phyloP scores from a whole-genome alignment of 1,140 invertebrate genomes.

The Neoseiulus cucumeris region DNA sequence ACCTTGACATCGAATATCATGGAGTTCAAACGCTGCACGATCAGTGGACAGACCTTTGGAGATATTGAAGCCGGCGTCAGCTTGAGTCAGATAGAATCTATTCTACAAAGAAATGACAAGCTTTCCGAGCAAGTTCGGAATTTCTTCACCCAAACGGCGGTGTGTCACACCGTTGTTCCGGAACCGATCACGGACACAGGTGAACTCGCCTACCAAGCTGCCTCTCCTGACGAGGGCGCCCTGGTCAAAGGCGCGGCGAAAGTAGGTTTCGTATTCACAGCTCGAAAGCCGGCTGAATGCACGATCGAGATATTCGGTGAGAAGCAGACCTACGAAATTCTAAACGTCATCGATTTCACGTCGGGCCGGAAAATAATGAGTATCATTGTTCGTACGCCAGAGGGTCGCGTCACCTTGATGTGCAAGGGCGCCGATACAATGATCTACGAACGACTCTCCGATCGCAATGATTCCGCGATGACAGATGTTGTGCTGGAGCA shows the following conservation, averaged over 20 bases:
- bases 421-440: conserved; percentile 47
- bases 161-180: conserved; percentile 96
- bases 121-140: neutral
- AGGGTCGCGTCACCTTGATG: conserved; percentile 59
- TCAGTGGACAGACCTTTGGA: conserved; percentile 53
- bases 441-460: conserved; percentile 49
- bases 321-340: conserved; percentile 55
- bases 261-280: conserved; percentile 74
- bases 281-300: conserved; percentile 59
- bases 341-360: conserved; percentile 96
- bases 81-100: neutral
- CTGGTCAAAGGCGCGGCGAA: conserved; percentile 73
- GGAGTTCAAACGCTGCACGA: conserved; percentile 80
- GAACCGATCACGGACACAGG: conserved; percentile 28
- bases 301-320: conserved; percentile 43
- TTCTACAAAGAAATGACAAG: neutral
- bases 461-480: conserved; percentile 24
- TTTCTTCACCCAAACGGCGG: conserved; percentile 69
- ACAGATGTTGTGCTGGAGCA: conserved; percentile 56
- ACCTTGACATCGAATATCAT: conserved; percentile 94
- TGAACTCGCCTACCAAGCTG: conserved; percentile 75
- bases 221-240: conserved; percentile 83
- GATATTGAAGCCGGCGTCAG: neutral
- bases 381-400: conserved; percentile 55
- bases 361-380: conserved; percentile 83